phyloP scores from a whole-genome alignment of 2,113 vertebrate species.

The Chrysochloris asiatica region DNA sequence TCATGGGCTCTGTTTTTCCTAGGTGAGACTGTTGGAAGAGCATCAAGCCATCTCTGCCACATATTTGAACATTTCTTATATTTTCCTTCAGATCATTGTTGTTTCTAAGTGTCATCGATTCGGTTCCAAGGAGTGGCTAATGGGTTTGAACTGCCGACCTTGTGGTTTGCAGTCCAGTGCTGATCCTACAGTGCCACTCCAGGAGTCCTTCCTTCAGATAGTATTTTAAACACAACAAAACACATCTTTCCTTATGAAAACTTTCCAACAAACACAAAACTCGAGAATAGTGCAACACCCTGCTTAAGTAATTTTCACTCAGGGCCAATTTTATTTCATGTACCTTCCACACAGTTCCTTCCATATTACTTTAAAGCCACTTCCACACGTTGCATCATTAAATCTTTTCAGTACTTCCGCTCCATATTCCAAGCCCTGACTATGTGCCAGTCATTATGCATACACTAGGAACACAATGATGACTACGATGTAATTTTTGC shows the following conservation, averaged over 20 bases:
- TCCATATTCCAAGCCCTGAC: background rate
- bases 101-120: too few relatives aligned
- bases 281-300: background rate
- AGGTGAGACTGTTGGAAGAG: background rate
- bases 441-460: background rate
- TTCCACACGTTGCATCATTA: background rate
- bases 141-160: too few relatives aligned
- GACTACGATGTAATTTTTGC: background rate
- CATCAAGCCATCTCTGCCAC: background rate
- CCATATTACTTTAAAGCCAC: background rate
- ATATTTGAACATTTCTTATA: constrained; percentile 10
- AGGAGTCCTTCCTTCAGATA: background rate
- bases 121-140: too few relatives aligned
- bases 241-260: background rate
- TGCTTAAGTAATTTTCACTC: background rate
- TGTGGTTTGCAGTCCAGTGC: too few relatives aligned
- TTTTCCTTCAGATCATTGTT: background rate
- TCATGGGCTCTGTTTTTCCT: background rate
- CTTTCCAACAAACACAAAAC: background rate
- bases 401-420: constrained; percentile 14
- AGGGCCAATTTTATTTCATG: background rate
- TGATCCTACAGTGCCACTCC: too few relatives aligned
- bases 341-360: background rate
- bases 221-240: background rate
- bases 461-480: background rate